Evolutionary conservation across 2,113 vertebrate species (phyloP), one percentile per base, ranked within the genome.

Genomic region (Sander lucioperca): DNA sequence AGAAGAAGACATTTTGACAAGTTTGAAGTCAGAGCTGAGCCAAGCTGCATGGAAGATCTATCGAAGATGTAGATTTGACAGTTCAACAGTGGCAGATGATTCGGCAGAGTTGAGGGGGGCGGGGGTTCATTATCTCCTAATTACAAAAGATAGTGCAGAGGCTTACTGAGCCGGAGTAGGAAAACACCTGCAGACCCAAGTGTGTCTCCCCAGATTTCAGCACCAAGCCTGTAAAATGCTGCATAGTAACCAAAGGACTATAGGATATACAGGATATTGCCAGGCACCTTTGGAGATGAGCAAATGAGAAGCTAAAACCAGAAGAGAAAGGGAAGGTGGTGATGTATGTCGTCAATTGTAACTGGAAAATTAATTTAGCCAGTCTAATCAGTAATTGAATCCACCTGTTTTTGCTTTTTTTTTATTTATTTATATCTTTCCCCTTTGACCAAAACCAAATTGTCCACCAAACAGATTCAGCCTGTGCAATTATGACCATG

Each of bases 91-190:
- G 84, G 78, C 74, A 79, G 87, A 91, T 79, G 75, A 93, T 75
- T 87, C 59, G 48, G 81, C 83, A 65, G 86, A 79, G 86, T 69
- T 53, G 77, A 57, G 72, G 45, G 56, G 62, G 80, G 77, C 0
- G 73, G 63, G 68, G 76, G 83, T 88, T 90, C 85, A 92, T 94
- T 93, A 91, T 90, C 91, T 90, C 83, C 88, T 92, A 94, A 93
- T 94, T 94, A 93, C 86, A 81, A 19, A 30, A 86, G 90, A 90
- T 82, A 68, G 77, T 86, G 74, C 53, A 21, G 68, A 74, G 67
- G 84, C 83, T 93, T 88, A 89, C 80, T 58, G 82, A 83, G 91
- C 64, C 72, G 30, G 56, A 83, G 85, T 84, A 77, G 77, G 74
- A 93, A 89, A 88, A 92, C 88, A 91, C 91, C 93, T 92, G 89